Evolutionary conservation across 2,113 vertebrate species (phyloP).

Genomic region (Ranitomeya imitator): DNA sequence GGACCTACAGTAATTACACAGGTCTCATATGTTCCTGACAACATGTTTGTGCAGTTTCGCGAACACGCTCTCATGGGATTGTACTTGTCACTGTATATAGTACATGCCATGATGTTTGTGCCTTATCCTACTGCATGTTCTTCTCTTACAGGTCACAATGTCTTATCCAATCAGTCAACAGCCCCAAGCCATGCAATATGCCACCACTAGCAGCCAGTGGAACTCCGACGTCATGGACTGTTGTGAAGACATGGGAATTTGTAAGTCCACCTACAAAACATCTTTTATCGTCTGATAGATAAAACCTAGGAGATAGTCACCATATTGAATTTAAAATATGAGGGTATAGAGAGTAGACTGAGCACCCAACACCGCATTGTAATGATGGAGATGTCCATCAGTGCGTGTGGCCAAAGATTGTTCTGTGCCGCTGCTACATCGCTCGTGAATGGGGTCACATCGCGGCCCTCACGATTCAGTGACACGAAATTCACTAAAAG

Average conservation of each 20-base stretch:
- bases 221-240: constrained; percentile 65
- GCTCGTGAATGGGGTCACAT: too few species aligned
- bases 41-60: neutral
- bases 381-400: too few species aligned
- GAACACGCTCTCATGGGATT: neutral
- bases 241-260: constrained; percentile 65
- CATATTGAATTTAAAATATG: too few species aligned
- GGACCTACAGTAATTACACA: neutral
- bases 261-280: constrained; percentile 61
- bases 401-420: too few species aligned
- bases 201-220: constrained; percentile 62
- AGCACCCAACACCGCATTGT: too few species aligned
- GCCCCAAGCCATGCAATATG: constrained; percentile 61
- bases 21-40: neutral
- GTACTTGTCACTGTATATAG: too few species aligned
- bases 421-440: too few species aligned
- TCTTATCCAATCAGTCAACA: constrained; percentile 68
- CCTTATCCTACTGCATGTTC: neutral
- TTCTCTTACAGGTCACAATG: constrained; percentile 45
- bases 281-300: too few species aligned
- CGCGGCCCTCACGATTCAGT: too few species aligned
- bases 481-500: too few species aligned
- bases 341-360: too few species aligned
- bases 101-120: neutral
- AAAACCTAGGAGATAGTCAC: too few species aligned